These are phyloP conservation scores for Propithecus deckenii DNA, from an alignment of 2,797 vertebrate species.

Conservation along the genomic window DNA sequence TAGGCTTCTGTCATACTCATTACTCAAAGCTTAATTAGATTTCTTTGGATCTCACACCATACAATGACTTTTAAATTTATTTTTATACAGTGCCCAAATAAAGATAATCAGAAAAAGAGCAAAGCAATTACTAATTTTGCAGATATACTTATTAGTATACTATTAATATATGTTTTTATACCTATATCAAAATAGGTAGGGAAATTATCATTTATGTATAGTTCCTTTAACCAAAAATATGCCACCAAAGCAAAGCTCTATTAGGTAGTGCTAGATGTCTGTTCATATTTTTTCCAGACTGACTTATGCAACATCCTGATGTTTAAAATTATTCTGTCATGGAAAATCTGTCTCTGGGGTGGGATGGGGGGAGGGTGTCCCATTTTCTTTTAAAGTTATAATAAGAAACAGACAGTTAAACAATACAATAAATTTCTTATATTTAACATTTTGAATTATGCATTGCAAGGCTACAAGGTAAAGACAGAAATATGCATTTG, in stretches of 20 bases:
- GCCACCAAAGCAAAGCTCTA: slow-evolving; percentile 33
- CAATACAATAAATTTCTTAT: slow-evolving; percentile 70
- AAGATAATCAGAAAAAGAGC: not conserved
- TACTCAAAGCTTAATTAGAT: not conserved
- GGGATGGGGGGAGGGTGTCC: slow-evolving; percentile 48
- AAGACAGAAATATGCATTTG: slow-evolving; percentile 35
- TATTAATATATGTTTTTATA: too few relatives aligned
- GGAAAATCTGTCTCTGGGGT: slow-evolving; percentile 77
- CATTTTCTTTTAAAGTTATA: slow-evolving; percentile 71
- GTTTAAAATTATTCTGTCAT: slow-evolving; percentile 75
- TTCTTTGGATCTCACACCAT: not conserved
- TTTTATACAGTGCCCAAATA: not conserved
- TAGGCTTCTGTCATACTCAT: not conserved
- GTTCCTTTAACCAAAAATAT: not conserved
- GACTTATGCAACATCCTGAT: slow-evolving; percentile 79
- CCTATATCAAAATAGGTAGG: not conserved
- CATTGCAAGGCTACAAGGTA: slow-evolving; percentile 45
- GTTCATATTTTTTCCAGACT: slow-evolving; percentile 69
- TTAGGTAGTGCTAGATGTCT: slow-evolving; percentile 66
- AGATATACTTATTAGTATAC: not conserved
- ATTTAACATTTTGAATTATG: slow-evolving; percentile 64
- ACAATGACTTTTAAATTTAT: not conserved
- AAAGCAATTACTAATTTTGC: not conserved
- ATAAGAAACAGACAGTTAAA: slow-evolving; percentile 79
- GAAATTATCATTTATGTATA: not conserved